Percentiles rank a stretch among this genome's conserved stretches.
Conservation (phyloP, 2,888 invertebrate species). For the Tridacna crocea region DNA sequence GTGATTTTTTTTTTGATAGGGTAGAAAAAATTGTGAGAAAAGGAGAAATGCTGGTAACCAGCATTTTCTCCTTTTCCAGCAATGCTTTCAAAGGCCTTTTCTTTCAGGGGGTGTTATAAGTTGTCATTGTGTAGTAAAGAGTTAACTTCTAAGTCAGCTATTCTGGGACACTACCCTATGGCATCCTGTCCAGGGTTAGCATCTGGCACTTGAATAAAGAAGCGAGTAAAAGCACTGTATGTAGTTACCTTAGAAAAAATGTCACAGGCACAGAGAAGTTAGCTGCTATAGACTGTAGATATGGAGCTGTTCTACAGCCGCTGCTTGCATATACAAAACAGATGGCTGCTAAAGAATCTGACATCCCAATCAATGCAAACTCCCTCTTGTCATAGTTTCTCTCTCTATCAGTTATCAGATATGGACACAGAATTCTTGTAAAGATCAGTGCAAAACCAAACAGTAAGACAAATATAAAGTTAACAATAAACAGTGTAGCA, state of each 20-base stretch:
- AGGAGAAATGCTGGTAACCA: too few species aligned
- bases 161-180: too few species aligned
- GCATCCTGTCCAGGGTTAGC: too few species aligned
- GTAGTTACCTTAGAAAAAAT: constrained; percentile 70
- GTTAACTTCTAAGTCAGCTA: too few species aligned
- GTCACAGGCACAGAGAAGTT: constrained; percentile 75
- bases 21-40: too few species aligned
- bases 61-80: too few species aligned
- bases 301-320: constrained; percentile 75
- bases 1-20: too few species aligned
- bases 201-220: too few species aligned
- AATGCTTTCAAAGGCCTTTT: too few species aligned
- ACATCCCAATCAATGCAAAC: constrained; percentile 69
- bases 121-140: too few species aligned
- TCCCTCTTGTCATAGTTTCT: constrained; percentile 61
- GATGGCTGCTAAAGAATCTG: constrained; percentile 68
- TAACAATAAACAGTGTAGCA: constrained; percentile 61
- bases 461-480: constrained; percentile 47
- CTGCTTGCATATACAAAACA: constrained; percentile 71
- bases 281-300: constrained; percentile 71
- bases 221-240: too few species aligned
- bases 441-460: constrained; percentile 55
- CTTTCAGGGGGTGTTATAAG: too few species aligned
- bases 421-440: constrained; percentile 45
- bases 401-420: constrained; percentile 52